phyloP scores from a whole-genome alignment of 2,113 vertebrate species.

The Sapayoa aenigma region DNA sequence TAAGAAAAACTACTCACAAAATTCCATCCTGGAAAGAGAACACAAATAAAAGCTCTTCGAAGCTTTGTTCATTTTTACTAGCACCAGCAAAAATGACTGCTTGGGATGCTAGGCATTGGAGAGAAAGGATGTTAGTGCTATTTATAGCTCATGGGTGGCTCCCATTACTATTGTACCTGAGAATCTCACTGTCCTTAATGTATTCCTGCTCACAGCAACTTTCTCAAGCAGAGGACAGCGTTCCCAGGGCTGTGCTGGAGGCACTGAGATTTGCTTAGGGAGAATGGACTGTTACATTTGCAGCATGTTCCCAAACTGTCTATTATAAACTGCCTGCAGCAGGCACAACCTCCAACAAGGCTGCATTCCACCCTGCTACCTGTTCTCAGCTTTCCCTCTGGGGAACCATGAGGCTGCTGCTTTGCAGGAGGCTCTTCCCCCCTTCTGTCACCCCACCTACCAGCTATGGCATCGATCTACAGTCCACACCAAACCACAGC shows the following conservation, averaged over 20 bases:
- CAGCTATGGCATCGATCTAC: neutral
- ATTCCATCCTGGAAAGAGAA: neutral
- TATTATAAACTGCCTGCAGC: neutral
- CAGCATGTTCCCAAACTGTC: neutral
- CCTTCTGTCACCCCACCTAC: neutral
- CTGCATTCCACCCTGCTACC: neutral
- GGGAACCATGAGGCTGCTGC: neutral
- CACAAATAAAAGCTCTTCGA: neutral
- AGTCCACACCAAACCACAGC: neutral
- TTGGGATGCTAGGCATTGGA: neutral
- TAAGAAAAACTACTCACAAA: neutral
- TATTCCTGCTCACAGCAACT: neutral
- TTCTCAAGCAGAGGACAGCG: neutral
- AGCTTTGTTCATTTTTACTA: slow-evolving; percentile 3
- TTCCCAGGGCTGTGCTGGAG: neutral
- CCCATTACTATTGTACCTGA: neutral
- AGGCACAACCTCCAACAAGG: neutral
- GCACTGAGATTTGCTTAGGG: neutral
- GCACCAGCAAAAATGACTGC: neutral
- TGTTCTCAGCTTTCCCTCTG: neutral
- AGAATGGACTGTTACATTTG: neutral
- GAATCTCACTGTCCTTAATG: neutral
- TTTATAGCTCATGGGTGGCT: slow-evolving; percentile 1
- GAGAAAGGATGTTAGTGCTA: neutral
- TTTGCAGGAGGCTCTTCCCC: neutral